These are phyloP conservation scores for Sus cebifrons DNA, from an alignment of 2,797 vertebrate genomes.

Conservation along the genomic window DNA sequence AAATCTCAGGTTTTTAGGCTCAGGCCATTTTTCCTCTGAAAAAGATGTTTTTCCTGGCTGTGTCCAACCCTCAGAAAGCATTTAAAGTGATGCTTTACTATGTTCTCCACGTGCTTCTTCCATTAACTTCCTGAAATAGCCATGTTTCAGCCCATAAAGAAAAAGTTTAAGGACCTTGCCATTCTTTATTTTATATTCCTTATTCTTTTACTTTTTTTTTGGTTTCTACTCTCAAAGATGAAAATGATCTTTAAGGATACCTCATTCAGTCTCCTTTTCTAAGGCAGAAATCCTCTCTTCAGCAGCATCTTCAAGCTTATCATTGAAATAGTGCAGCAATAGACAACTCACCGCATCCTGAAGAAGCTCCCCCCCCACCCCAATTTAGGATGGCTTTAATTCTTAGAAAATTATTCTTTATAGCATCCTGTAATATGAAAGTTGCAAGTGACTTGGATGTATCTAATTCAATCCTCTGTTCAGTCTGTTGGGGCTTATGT, in stretches of 20 bases:
- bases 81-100: neutral
- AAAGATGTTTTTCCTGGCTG: neutral
- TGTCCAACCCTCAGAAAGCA: neutral
- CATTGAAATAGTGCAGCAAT: neutral
- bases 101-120: neutral
- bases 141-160: neutral
- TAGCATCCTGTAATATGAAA: neutral
- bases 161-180: neutral
- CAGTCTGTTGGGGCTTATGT: neutral
- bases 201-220: neutral
- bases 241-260: neutral
- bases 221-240: neutral
- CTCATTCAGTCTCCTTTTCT: neutral
- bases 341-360: neutral
- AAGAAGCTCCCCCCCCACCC: neutral
- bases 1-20: neutral
- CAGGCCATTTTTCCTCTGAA: neutral
- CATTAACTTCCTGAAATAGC: neutral
- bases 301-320: neutral
- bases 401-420: neutral
- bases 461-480: neutral
- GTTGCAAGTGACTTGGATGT: neutral
- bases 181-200: neutral
- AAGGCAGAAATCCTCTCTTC: neutral
- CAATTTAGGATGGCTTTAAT: constrained; percentile 14